Base-by-base conservation (phyloP, 2,797 vertebrate species). In the Geotria australis region DNA sequence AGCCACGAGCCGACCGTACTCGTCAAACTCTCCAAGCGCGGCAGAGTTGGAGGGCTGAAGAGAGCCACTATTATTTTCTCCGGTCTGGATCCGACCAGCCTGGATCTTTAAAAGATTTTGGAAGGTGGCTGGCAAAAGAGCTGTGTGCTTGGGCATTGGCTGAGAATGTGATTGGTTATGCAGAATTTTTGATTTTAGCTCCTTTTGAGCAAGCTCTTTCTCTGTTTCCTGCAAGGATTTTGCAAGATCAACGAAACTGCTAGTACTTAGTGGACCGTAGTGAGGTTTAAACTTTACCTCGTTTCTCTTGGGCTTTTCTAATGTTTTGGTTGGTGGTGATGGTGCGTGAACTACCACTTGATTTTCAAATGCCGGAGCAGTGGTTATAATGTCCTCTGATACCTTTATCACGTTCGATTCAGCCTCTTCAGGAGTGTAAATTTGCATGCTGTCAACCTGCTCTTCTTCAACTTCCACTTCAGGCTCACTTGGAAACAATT, bases 121-220 rank as follows among this genome's bases (percentile, higher is more conserved):
- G 14, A 59, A 4, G 10, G 56, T 49, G 7, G 14, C 46, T 1
- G 8, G 1, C 1, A 7, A 13, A 3, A 51, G 2, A 0, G 2
- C 8, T 1, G 1, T 0, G 3, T 0, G n/a, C n/a, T 2, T 10
- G 9, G 1, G 1, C 2, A 38, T 38, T 24, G 24, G 24, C 24
- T 6, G 24, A 38, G 24, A 24, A 38, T 38, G 24, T 38, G 24
- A 38, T 38, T 38, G 24, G 24, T 38, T 46, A 46, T 15, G 3
- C 3, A 46, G 6, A 7, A 11, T 11, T 15, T 48, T 59, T 6
- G 58, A 14, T 38, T 38, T 38, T 12, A 57, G 7, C 14, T 61
- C 48, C 15, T 55, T 48, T 46, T 46, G 2, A 7, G 62, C 47
- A 24, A 45, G 57, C 3, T 48, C 47, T 57, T 62, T 61, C 48